Conservation (phyloP, 2,113 vertebrate species). For the Myiagra hebetior region DNA sequence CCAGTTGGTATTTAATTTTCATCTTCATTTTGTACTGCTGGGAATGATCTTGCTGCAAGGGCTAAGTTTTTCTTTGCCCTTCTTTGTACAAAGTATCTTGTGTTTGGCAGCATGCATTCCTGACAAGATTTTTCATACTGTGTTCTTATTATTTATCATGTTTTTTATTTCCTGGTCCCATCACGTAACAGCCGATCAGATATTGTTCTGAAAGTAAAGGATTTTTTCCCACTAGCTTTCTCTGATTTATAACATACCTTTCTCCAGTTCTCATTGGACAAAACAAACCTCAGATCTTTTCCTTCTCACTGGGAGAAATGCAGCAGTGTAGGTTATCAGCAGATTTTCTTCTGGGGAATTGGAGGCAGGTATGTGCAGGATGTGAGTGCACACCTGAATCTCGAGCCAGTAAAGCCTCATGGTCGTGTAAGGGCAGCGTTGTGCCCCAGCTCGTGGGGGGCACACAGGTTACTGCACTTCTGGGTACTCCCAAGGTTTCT, state of each 20-base stretch:
- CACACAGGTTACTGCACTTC: background rate
- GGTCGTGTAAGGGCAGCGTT: fast-evolving
- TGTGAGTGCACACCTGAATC: background rate
- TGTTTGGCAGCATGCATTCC: background rate
- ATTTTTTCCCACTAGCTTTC: background rate
- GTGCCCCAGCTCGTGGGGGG: background rate
- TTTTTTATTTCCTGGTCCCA: background rate
- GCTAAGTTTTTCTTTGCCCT: background rate
- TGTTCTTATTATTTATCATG: background rate
- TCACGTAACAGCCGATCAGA: background rate
- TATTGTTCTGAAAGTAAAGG: background rate
- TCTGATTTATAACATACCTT: background rate
- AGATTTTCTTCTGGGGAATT: background rate
- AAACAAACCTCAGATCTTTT: background rate
- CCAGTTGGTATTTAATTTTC: background rate
- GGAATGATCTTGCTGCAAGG: background rate
- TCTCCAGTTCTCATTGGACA: background rate
- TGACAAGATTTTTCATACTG: background rate
- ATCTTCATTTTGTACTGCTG: background rate
- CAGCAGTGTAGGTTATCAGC: background rate
- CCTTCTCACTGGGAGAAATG: background rate
- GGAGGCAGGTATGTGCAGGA: background rate
- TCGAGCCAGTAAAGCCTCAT: background rate
- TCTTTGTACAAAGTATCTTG: background rate
- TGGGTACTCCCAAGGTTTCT: background rate